Evolutionary conservation across 2,113 vertebrate genomes (phyloP).

Genomic region (Paramisgurnus dabryanus): DNA sequence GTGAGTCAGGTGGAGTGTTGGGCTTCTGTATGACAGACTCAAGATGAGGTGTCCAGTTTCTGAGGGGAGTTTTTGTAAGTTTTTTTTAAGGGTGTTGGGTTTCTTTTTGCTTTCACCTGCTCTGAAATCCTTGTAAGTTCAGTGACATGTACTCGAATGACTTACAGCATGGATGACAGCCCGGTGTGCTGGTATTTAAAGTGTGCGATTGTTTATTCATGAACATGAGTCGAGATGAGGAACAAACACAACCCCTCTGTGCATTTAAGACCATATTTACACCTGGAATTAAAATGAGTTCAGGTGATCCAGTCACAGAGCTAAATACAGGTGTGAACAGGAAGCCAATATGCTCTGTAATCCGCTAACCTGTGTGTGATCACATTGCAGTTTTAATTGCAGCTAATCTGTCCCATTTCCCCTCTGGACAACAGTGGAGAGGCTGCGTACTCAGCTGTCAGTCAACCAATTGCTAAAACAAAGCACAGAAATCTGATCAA

Average conservation of each 20-base stretch:
- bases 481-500: too few relatives aligned
- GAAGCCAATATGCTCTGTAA: too few relatives aligned
- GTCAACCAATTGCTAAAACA: too few relatives aligned
- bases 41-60: conserved; percentile 46
- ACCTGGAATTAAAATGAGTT: neutral
- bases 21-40: conserved; percentile 24
- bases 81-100: conserved; percentile 30
- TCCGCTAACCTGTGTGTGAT: too few relatives aligned
- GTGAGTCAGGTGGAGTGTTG: conserved; percentile 32
- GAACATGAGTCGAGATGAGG: neutral
- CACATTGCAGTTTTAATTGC: too few relatives aligned
- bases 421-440: too few relatives aligned
- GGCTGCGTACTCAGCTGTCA: too few relatives aligned
- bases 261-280: neutral
- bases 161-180: neutral
- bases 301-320: neutral
- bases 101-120: conserved; percentile 47
- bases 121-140: conserved; percentile 29
- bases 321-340: too few relatives aligned
- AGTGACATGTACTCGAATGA: conserved; percentile 6
- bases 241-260: neutral
- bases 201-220: neutral
- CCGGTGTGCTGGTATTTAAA: neutral
- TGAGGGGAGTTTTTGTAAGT: conserved; percentile 37
- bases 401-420: too few relatives aligned